Base-by-base conservation (phyloP, 1,140 invertebrate genomes). In the Periplaneta americana region DNA sequence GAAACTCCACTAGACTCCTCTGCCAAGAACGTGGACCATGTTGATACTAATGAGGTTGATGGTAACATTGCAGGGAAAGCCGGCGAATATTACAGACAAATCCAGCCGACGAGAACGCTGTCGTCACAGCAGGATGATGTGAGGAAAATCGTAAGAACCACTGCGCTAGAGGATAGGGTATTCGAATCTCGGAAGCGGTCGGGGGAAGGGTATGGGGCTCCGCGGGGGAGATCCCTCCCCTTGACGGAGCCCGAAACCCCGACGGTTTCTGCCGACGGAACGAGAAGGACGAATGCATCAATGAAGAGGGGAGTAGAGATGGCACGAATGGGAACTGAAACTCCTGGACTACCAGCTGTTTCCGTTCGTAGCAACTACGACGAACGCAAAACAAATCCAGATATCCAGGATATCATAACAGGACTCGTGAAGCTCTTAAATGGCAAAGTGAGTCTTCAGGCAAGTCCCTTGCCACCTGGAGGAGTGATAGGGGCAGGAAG, bases 351-450 rank as follows among this genome's bases (percentile, higher is more conserved):
- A 13, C 33, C 33, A 6, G 8, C 31, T 9, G 35, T 31, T 22
- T 34, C 75, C 11, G 22, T 77, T 31, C 33, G 75, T 10, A 34
- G 66, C 79, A 35, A 75, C 13, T 76, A 36, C 32, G 76, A 34
- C 10, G 75, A 76, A 28, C 81, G 81, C n/a, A 81, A 81, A 36
- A 81, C 81, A 28, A 81, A 78, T 36, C 94, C 94, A 31, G 95
- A 97, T 86, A 96, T 97, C 80, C 95, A 97, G 87, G 96, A 97
- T 85, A 96, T 97, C 18, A 96, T 98, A 78, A 96, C 95, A 11
- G 96, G 96, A 17, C 95, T 98, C 48, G 95, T 97, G 0, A 96
- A 97, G 86, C 87, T 97, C 2, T 88, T 97, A 1, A 96, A 97
- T 84, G 96, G 96, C 1, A 96, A 97, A 84, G 95, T 81, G 34